Evolutionary conservation across 2,113 vertebrate genomes (phyloP).

Genomic region (Hemibagrus wyckioides): DNA sequence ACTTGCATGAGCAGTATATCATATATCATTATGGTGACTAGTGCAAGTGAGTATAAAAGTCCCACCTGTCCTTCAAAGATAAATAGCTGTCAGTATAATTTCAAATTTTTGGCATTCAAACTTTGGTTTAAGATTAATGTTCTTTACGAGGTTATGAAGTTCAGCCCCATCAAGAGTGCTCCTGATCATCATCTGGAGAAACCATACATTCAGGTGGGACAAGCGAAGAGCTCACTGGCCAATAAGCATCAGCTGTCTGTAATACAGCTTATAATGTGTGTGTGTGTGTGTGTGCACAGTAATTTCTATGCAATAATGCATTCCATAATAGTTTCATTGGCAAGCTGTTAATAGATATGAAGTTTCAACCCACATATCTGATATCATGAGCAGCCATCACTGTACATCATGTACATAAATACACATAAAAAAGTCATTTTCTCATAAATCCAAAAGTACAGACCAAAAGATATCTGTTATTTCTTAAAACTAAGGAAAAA

Average conservation of each 20-base stretch:
- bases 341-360: neutral
- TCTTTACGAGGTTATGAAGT: too few species aligned
- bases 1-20: neutral
- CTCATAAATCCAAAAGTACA: neutral
- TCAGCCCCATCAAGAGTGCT: too few species aligned
- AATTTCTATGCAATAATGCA: neutral
- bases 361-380: neutral
- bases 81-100: neutral
- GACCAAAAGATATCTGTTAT: neutral
- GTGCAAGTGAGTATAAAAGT: neutral
- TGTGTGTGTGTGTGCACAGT: too few species aligned
- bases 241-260: neutral
- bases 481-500: neutral
- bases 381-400: neutral
- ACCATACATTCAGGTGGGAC: too few species aligned
- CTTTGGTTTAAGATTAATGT: neutral
- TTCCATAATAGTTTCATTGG: neutral
- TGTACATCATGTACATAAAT: neutral
- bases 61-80: neutral
- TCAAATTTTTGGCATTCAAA: neutral
- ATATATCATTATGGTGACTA: neutral
- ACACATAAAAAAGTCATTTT: neutral
- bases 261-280: neutral
- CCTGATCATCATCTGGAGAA: too few species aligned
- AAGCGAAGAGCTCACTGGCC: too few species aligned